Conservation (phyloP, 2,888 invertebrate species). For the Melanotus villosus region DNA sequence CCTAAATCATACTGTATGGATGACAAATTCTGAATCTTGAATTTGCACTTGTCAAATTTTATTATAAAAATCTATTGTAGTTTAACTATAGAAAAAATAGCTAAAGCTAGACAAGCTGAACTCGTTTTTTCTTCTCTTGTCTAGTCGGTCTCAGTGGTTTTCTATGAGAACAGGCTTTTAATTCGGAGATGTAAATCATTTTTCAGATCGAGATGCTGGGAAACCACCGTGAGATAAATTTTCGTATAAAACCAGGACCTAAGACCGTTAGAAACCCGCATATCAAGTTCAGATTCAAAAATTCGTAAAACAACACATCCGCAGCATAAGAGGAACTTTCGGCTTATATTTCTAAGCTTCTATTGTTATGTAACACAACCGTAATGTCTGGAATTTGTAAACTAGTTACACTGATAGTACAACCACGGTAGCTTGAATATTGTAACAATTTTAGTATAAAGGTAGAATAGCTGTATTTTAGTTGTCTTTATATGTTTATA, state of each 20-base stretch:
- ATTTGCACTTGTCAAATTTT: constrained; percentile 10
- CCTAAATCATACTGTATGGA: not conserved
- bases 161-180: constrained; percentile 47
- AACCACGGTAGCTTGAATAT: too few species aligned
- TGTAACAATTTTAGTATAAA: too few species aligned
- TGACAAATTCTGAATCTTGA: constrained; percentile 1
- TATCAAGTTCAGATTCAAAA: constrained; percentile 22
- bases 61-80: constrained; percentile 8
- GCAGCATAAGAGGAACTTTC: too few species aligned
- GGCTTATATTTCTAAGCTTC: too few species aligned
- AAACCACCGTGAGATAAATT: constrained; percentile 45
- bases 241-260: constrained; percentile 29
- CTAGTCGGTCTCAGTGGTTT: constrained; percentile 39
- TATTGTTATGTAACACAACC: too few species aligned
- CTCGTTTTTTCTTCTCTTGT: constrained; percentile 33
- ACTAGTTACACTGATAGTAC: too few species aligned
- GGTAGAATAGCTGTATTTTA: too few species aligned
- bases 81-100: not conserved
- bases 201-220: constrained; percentile 47
- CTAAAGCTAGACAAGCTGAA: constrained; percentile 39
- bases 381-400: too few species aligned
- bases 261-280: constrained; percentile 39
- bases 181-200: constrained; percentile 46
- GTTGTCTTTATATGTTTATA: too few species aligned
- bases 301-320: constrained; percentile 17